These are phyloP conservation scores for Pelecanoides urinatrix DNA, from an alignment of 2,113 vertebrate genomes.

Conservation along the genomic window DNA sequence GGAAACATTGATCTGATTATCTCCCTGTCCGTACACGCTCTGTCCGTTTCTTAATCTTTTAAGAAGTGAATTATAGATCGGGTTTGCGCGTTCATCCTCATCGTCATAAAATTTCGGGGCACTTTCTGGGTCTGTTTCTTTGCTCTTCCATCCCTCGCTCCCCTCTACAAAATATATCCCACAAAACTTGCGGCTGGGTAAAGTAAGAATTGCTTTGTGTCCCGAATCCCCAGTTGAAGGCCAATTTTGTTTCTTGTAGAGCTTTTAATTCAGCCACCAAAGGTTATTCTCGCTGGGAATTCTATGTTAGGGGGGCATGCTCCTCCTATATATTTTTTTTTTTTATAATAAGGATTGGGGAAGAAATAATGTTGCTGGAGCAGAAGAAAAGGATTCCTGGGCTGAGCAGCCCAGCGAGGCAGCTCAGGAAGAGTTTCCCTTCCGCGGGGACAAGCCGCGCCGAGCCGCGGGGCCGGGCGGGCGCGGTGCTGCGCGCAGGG, in stretches of 20 bases:
- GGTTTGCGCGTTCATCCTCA: neutral
- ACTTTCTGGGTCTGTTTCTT: neutral
- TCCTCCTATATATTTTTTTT: neutral
- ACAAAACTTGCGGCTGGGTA: neutral
- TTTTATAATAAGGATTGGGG: neutral
- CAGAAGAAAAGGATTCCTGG: neutral
- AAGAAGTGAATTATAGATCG: neutral
- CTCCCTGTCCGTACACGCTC: neutral
- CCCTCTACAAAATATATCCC: neutral
- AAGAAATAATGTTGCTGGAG: neutral
- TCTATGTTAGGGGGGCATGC: neutral
- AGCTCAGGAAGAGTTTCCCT: neutral
- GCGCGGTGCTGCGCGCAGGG: neutral
- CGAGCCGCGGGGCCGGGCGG: neutral
- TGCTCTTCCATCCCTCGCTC: neutral
- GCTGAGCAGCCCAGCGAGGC: neutral
- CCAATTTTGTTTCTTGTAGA: neutral
- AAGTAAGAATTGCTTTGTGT: neutral
- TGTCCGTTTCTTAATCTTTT: neutral
- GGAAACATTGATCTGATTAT: conserved; percentile 25
- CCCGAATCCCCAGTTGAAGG: neutral
- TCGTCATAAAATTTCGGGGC: neutral
- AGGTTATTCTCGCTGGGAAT: neutral
- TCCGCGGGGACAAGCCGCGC: neutral
- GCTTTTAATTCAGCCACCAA: neutral